phyloP scores from a whole-genome alignment of 2,888 invertebrate species.

The Oxyteleia sp. region DNA sequence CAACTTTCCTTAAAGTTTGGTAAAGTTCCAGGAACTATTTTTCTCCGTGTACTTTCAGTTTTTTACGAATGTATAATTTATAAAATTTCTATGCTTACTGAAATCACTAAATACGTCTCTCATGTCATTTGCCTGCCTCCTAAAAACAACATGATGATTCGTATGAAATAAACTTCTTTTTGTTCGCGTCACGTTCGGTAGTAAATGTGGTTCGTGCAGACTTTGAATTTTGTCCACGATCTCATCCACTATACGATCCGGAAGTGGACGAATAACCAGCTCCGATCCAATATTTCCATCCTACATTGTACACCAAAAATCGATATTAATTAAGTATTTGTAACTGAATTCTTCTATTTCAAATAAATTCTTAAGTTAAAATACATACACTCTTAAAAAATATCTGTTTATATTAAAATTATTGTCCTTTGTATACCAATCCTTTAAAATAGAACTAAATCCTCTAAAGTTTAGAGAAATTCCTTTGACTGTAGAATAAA shows the following conservation, averaged over 20 bases:
- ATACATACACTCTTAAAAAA: too few species aligned
- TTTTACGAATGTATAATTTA: too few species aligned
- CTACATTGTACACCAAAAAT: slow-evolving; percentile 88
- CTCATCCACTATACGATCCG: slow-evolving; percentile 90
- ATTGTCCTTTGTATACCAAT: too few species aligned
- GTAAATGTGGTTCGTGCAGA: slow-evolving; percentile 80
- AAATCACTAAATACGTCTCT: slow-evolving; percentile 93
- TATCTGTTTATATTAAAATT: too few species aligned
- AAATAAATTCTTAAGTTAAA: too few species aligned
- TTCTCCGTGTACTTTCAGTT: too few species aligned
- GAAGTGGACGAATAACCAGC: slow-evolving; percentile 95
- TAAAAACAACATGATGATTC: slow-evolving; percentile 93
- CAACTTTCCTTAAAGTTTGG: too few species aligned
- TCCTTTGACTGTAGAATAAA: too few species aligned
- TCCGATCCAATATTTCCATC: slow-evolving; percentile 97
- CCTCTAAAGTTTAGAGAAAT: too few species aligned
- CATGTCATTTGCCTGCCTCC: slow-evolving; percentile 89
- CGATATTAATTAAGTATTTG: slow-evolving; percentile 36
- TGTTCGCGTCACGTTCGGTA: slow-evolving; percentile 88
- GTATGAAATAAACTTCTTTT: slow-evolving; percentile 87
- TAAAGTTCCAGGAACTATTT: too few species aligned
- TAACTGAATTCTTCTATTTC: too few species aligned
- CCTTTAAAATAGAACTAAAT: too few species aligned
- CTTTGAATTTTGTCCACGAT: slow-evolving; percentile 80
- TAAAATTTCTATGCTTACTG: slow-evolving; percentile 90